phyloP scores from a whole-genome alignment of 2,888 invertebrate species.

The Crematogaster levior region DNA sequence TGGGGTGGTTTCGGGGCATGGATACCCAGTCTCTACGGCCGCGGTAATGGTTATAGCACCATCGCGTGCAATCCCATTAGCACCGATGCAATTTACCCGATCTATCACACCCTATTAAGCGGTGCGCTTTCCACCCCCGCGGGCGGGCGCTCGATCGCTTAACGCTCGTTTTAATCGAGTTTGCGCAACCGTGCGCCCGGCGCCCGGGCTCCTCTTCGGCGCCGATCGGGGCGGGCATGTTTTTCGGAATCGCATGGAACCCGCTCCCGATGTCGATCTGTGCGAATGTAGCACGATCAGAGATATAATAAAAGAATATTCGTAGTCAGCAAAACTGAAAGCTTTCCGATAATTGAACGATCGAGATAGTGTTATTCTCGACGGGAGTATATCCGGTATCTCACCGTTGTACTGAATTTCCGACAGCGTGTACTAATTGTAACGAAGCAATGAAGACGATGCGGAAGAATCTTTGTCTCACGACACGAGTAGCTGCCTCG shows the following conservation, averaged over 20 bases:
- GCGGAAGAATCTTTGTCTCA: constrained; percentile 63
- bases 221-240: constrained; percentile 54
- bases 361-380: constrained; percentile 9
- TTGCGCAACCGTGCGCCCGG: constrained; percentile 74
- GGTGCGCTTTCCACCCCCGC: constrained; percentile 82
- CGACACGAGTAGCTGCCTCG: constrained; percentile 52
- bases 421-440: constrained; percentile 1
- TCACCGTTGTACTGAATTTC: background rate
- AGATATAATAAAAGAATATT: constrained; percentile 45
- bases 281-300: constrained; percentile 9
- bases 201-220: constrained; percentile 60
- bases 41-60: constrained; percentile 85
- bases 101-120: constrained; percentile 86
- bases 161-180: constrained; percentile 83
- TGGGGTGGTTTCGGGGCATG: constrained; percentile 75
- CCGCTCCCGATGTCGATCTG: constrained; percentile 1
- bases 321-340: constrained; percentile 60
- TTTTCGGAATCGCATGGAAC: constrained; percentile 60
- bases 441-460: constrained; percentile 41
- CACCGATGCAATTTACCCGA: constrained; percentile 85
- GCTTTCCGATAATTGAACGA: constrained; percentile 70
- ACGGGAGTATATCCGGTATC: background rate
- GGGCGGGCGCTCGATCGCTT: constrained; percentile 81
- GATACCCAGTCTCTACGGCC: constrained; percentile 77
- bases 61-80: constrained; percentile 86